Base-by-base conservation (phyloP, 2,113 vertebrate genomes). In the Motacilla tschutschensis region DNA sequence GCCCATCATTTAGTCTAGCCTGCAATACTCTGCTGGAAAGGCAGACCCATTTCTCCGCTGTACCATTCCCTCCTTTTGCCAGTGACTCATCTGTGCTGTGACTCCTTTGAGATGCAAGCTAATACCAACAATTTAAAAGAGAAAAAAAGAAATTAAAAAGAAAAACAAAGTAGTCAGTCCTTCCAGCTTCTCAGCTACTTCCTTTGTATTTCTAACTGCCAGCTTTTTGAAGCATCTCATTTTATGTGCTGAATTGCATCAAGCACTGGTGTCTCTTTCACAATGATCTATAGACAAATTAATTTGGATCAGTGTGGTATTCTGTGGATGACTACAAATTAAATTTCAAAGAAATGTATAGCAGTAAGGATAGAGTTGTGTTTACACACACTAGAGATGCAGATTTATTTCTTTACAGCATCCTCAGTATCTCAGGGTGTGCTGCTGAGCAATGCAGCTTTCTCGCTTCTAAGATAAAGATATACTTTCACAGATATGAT, bases 51-150 rank as follows among this genome's bases (percentile, higher is more conserved):
- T 83, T 81, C 60, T 88, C 24, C 29, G 15, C 41, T 18, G 22
- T 7, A 17, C 46, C 5, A 0, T 53, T 82, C 28, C 17, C 17
- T 60, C 21, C 41, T n/a, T 79, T 88, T 85, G 54, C n/a, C 8
- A 31, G 5, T 87, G 85, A 87, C 72, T 87, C 91, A 86, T 77
- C 54, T 24, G 64, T 48, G 17, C 31, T 69, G 50, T 62, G 54
- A 72, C n/a, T 75, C 41, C 78, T 88, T 79, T 47, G 79, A 78
- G 70, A 90, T 67, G n/a, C 26, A 86, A 91, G 54, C 29, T 90
- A 78, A 81, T 65, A 50, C 33, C 24, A 82, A 36, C 29, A 83
- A 72, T 72, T 10, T 57, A 70, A 60, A 67, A 53, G 16, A 62
- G 36, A 40, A 17, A 76, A 36, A 38, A 18, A 28, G 3, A 36